These are phyloP conservation scores for Margarornis squamiger DNA, from an alignment of 2,797 vertebrate genomes.

Conservation along the genomic window DNA sequence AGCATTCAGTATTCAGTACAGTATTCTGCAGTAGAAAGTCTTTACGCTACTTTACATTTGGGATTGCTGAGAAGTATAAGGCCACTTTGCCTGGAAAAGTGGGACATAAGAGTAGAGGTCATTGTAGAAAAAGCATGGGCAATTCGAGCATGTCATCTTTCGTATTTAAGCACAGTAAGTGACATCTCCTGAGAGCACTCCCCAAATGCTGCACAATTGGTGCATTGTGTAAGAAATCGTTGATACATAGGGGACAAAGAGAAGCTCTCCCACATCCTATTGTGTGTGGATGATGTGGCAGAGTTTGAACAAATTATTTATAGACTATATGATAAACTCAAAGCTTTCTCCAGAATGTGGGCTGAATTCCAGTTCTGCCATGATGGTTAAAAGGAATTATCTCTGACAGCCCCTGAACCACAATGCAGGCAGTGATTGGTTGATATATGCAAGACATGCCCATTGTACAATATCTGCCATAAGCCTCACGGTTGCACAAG, in stretches of 20 bases:
- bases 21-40: background rate
- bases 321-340: background rate
- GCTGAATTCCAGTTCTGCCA: background rate
- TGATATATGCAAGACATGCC: background rate
- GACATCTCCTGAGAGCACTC: background rate
- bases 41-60: background rate
- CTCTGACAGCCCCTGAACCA: background rate
- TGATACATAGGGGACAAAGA: background rate
- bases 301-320: slow-evolving; percentile 11
- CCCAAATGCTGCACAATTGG: fast-evolving
- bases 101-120: background rate
- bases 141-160: background rate
- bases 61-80: background rate
- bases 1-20: background rate
- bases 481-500: background rate
- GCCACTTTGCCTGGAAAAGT: background rate
- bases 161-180: background rate
- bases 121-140: background rate
- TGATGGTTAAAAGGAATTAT: background rate
- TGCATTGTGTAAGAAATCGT: background rate
- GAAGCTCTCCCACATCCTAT: background rate
- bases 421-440: background rate
- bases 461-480: fast-evolving
- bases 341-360: background rate
- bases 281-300: background rate